Percentiles rank a stretch among this genome's conserved stretches.
Evolutionary conservation across 2,888 invertebrate species (phyloP).

Genomic region (Protonemura montana): DNA sequence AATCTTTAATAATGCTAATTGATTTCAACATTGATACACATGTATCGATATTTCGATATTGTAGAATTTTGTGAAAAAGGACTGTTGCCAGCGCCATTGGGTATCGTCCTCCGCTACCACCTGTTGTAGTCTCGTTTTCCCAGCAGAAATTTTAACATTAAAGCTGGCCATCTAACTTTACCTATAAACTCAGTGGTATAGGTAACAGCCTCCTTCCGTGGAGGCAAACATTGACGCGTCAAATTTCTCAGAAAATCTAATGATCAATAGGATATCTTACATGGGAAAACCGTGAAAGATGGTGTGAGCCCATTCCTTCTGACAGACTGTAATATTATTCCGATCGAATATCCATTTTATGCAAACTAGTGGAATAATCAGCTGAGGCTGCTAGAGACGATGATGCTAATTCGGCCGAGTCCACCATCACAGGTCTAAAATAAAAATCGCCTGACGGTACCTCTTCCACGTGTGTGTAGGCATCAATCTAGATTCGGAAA

Average conservation of each 20-base stretch:
- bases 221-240: too few species aligned
- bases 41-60: too few species aligned
- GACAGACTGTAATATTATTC: neutral
- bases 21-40: too few species aligned
- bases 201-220: too few species aligned
- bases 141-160: too few species aligned
- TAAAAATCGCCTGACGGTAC: neutral
- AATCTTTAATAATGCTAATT: too few species aligned
- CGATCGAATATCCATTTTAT: neutral
- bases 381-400: neutral
- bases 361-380: neutral
- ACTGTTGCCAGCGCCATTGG: too few species aligned
- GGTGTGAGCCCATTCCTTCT: neutral
- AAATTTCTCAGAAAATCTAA: neutral
- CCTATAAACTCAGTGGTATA: too few species aligned
- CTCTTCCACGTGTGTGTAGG: neutral
- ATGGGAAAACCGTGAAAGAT: neutral
- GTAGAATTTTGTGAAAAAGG: too few species aligned
- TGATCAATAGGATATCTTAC: neutral
- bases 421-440: neutral
- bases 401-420: neutral
- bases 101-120: too few species aligned
- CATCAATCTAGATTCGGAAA: neutral
- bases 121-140: too few species aligned
- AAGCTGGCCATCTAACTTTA: too few species aligned